Base-by-base conservation (phyloP, 2,113 vertebrate species). In the Clarias magur region DNA sequence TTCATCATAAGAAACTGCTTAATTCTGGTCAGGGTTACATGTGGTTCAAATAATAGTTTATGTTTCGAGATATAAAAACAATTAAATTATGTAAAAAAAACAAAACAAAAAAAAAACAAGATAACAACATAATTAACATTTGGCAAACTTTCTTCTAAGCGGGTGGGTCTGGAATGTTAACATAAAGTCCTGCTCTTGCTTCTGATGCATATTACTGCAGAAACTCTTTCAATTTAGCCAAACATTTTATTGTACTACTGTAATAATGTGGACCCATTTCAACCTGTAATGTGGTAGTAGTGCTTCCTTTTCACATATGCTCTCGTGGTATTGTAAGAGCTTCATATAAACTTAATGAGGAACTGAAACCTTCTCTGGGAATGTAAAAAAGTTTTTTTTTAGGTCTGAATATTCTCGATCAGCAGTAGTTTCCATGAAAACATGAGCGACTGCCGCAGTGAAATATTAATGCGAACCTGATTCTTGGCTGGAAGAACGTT, bases 301-400 rank as follows among this genome's bases (percentile, higher is more conserved):
- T 42, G 17, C 68, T 86, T 80, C 63, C 63, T 86, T 80, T 42
- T 72, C 65, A 57, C 85, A 86, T 54, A 87, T 87, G 54, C n/a
- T 63, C 79, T 81, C 70, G 86, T 63, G 86, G 68, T 54, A 75
- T 56, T 5, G n/a, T 82, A 87, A 73, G 3, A 53, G 59, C 42
- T 62, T 62, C 57, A 63, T 23, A 63, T 27, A n/a, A 30, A 53
- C 79, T 62, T 72, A 72, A 73, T 53, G 56, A 65, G 85, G n/a
- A 68, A 67, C 76, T 59, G 6, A 67, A 86, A 42, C 42, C 38
- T 53, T 78, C 70, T 85, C 83, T 54, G 42, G 60, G 84, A 78
- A 78, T 63, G 15, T 27, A 60, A 84, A 83, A 62, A 34, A 27
- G 23, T 57, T 5, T 72, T 57, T 5, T 72, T 85, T 65, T 79